Evolutionary conservation across 1,140 invertebrate genomes (phyloP).

Genomic region (Drosophila kurseongensis): DNA sequence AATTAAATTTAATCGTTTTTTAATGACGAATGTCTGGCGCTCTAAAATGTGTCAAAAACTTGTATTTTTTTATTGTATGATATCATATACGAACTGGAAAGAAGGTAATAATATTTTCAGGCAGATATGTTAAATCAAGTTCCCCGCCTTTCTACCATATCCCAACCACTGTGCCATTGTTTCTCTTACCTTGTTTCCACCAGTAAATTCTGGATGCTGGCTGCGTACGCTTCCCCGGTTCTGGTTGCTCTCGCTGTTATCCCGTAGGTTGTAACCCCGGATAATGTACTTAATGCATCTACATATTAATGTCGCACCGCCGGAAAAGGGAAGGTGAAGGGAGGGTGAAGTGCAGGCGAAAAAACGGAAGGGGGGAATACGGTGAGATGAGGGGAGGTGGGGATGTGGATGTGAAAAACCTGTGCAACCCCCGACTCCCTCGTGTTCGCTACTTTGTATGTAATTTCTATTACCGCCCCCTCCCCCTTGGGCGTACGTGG

Average conservation of each 20-base stretch:
- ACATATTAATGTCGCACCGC: conserved; percentile 81
- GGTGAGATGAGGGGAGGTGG: background rate
- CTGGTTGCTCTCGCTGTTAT: conserved; percentile 46
- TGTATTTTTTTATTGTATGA: too few species aligned
- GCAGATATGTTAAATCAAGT: too few species aligned
- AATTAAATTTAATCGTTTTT: too few species aligned
- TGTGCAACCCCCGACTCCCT: conserved; percentile 17
- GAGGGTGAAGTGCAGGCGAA: conserved; percentile 1
- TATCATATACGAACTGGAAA: too few species aligned
- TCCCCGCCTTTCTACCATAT: background rate
- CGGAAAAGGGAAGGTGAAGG: conserved; percentile 29
- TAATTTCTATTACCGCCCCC: conserved; percentile 74
- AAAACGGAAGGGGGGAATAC: background rate
- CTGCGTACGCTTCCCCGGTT: conserved; percentile 17
- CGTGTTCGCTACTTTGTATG: conserved; percentile 42
- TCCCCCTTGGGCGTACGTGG: conserved; percentile 26
- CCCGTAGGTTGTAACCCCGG: conserved; percentile 81
- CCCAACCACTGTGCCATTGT: conserved; percentile 38
- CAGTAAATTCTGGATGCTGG: conserved; percentile 25
- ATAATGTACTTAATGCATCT: conserved; percentile 84
- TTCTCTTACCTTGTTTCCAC: background rate
- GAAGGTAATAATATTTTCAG: too few species aligned
- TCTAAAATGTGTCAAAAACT: too few species aligned
- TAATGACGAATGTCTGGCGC: too few species aligned
- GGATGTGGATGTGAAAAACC: conserved; percentile 6